These are phyloP conservation scores for Synchiropus splendidus DNA, from an alignment of 2,113 vertebrate genomes.

Conservation along the genomic window DNA sequence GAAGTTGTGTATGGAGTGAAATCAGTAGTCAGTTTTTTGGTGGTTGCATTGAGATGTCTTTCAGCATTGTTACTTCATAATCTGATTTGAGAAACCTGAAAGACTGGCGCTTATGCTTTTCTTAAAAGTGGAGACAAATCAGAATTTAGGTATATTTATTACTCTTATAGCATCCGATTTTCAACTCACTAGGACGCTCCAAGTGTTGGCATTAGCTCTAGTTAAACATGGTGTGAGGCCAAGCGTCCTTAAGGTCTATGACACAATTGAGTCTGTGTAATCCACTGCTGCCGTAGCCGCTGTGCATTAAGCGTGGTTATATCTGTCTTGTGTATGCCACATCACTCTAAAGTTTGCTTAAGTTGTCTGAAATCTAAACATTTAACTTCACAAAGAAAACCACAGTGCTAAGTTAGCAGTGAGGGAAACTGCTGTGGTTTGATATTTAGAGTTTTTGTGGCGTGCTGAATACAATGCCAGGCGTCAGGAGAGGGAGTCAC, in stretches of 20 bases:
- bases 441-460: slow-evolving; percentile 54
- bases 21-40: slow-evolving; percentile 56
- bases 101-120: slow-evolving; percentile 21
- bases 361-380: slow-evolving; percentile 25
- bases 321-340: no score
- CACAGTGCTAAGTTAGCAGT: slow-evolving; percentile 16
- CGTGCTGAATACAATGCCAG: slow-evolving; percentile 34
- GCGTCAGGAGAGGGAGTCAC: slow-evolving; percentile 46
- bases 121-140: no score
- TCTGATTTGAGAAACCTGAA: slow-evolving; percentile 57
- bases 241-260: no score
- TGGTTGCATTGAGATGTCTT: slow-evolving; percentile 50
- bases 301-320: no score
- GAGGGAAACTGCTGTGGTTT: slow-evolving; percentile 59
- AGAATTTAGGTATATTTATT: no score
- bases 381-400: slow-evolving; percentile 46
- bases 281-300: no score
- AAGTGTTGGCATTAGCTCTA: no score
- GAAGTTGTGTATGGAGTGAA: slow-evolving; percentile 64
- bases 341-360: slow-evolving; percentile 4
- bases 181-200: no score
- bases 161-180: no score
- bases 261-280: no score
- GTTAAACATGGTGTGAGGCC: no score
- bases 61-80: slow-evolving; percentile 51